phyloP scores from a whole-genome alignment of 2,888 invertebrate species.

The Eucriotettix oculatus region DNA sequence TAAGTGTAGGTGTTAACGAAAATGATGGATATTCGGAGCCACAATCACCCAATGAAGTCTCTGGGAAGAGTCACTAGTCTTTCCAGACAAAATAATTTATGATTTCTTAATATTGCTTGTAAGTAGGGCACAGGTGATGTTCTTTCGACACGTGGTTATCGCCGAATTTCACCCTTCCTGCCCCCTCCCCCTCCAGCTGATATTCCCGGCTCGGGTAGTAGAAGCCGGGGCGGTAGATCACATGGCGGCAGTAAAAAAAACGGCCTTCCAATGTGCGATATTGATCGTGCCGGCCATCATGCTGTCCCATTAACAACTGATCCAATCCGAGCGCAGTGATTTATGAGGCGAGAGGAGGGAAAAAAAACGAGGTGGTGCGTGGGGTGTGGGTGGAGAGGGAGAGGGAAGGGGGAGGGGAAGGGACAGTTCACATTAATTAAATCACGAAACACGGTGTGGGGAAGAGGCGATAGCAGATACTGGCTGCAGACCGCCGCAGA shows the following conservation, averaged over 20 bases:
- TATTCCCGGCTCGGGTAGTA: neutral
- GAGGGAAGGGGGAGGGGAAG: neutral
- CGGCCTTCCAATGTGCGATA: slow-evolving; percentile 7
- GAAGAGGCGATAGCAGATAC: too few species aligned
- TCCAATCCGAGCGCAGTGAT: slow-evolving; percentile 7
- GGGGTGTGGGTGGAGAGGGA: neutral
- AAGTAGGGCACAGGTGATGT: too few species aligned
- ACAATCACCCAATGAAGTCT: too few species aligned
- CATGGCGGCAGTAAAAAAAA: neutral
- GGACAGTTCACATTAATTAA: slow-evolving; percentile 1
- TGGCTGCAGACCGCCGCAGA: too few species aligned
- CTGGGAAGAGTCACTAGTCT: too few species aligned
- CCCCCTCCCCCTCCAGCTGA: too few species aligned
- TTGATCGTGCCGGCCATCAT: slow-evolving; percentile 5
- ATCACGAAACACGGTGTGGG: neutral
- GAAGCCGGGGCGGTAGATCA: neutral
- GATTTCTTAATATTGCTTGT: too few species aligned
- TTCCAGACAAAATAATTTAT: too few species aligned
- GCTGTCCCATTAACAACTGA: slow-evolving; percentile 10
- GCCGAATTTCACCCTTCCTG: too few species aligned
- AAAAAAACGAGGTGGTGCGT: neutral
- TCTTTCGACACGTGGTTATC: too few species aligned
- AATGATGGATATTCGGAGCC: too few species aligned
- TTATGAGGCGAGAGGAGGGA: slow-evolving; percentile 4
- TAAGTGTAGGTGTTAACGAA: too few species aligned